Evolutionary conservation across 2,113 vertebrate species (phyloP), one percentile per base, ranked within the genome.

Genomic region (Odocoileus hemionus): DNA sequence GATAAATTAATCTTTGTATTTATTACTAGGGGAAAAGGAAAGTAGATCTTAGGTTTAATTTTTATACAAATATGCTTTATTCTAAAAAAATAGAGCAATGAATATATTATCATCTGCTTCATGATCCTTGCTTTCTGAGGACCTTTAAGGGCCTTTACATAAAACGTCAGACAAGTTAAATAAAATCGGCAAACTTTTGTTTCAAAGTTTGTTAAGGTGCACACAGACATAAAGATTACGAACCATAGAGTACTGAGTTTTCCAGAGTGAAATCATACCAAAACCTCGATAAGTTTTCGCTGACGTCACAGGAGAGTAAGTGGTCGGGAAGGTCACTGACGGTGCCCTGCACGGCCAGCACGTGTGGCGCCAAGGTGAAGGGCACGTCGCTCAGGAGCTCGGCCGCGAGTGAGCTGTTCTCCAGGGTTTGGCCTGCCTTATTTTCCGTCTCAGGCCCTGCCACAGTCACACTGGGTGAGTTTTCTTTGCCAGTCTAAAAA

Each of bases 201-300:
- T 97, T 98, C 97, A 93, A 97, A 97, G 52, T 13, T 96, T 89
- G 19, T 93, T 93, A 70, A 23, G 50, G 83, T 96, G 8, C 28
- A 91, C 86, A 61, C 2, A 94, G 64, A 95, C 39, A 76, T 28
- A 45, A 61, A 80, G 11, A 90, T 98, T 99, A 99, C 0, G 96
- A 98, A 61, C 99, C 99, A 95, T 98, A 99, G 70, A 99, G 99
- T 94, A 99, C 99, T 3, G 99, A 99, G 98, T 99, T 99, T 98
- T 99, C 99, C 95, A 99, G 98, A 25, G 99, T 99, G 97, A 99
- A 99, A 98, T 99, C 99, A 36, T 99, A 99, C 98, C 99, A 99
- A 98, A 99, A 99, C 87, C 98, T 99, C 83, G 99, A 98, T 97
- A 99, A 98, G 97, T 99, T 99, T 88, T 99, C 99, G 76, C 98